Percentiles rank a stretch among this genome's conserved stretches.
phyloP scores from a whole-genome alignment of 2,888 invertebrate genomes.

The Acanthococcus lagerstroemiae region DNA sequence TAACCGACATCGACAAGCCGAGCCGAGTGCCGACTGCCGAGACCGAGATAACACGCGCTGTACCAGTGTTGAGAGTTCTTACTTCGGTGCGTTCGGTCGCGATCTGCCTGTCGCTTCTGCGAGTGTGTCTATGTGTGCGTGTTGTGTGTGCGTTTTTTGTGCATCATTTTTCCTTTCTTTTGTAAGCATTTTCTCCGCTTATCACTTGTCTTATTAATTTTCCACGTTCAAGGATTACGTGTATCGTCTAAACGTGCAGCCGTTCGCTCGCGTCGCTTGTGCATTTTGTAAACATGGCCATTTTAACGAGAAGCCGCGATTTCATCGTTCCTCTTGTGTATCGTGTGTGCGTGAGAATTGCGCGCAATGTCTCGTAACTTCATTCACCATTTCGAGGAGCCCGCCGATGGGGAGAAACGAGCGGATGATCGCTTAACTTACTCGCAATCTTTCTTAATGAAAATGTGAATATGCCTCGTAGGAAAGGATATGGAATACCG shows the following conservation, averaged over 20 bases:
- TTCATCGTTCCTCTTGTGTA: slow-evolving; percentile 1
- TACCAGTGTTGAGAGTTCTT: slow-evolving; percentile 1
- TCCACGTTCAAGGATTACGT: too few species aligned
- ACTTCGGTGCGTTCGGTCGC: slow-evolving; percentile 17
- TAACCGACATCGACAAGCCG: background rate
- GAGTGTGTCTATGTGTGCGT: too few species aligned
- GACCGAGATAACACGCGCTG: background rate
- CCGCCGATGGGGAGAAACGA: background rate
- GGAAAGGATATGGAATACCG: slow-evolving; percentile 29
- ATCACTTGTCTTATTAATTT: too few species aligned
- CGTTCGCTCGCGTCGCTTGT: too few species aligned
- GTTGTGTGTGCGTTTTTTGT: too few species aligned
- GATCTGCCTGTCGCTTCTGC: slow-evolving; percentile 16
- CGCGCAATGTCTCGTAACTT: background rate
- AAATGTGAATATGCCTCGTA: slow-evolving; percentile 29
- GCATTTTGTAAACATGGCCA: slow-evolving; percentile 14
- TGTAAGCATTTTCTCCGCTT: too few species aligned
- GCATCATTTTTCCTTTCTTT: too few species aligned
- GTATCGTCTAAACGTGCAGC: too few species aligned
- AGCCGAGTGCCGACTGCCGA: background rate
- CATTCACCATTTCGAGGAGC: background rate
- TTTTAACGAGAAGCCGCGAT: slow-evolving; percentile 2
- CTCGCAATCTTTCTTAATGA: background rate
- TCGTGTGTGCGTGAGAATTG: slow-evolving; percentile 3
- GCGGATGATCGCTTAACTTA: background rate